Base-by-base conservation (phyloP, 2,888 invertebrate genomes). In the Arenicola marina region DNA sequence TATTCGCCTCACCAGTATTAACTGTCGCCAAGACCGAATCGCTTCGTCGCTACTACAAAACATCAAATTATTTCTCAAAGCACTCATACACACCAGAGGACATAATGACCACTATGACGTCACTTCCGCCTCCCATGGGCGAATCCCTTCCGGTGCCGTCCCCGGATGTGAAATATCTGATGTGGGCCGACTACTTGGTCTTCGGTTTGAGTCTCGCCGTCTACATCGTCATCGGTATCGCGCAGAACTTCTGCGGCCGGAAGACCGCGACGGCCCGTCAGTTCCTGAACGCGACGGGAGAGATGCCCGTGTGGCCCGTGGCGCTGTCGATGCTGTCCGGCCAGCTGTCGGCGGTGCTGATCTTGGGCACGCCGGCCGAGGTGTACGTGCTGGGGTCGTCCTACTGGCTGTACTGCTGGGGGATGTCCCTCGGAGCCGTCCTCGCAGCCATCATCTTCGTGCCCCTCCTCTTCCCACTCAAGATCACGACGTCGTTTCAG, bases 401-500 rank as follows among this genome's bases (percentile, higher is more conserved):
- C 53, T 59, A 59, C 31, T 59, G 59, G 59, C 7, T 61, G 21
- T 46, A 74, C 33, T 29, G 69, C 2, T 34, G 72, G 1, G 75
- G 76, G n/a, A 68, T 72, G 45, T 63, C 69, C 7, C 28, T 73
- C 0, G 69, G 72, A 1, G 65, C 71, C 11, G 56, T 74, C 7
- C n/a, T 75, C n/a, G 68, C 75, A 0, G 59, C 70, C 1, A 46
- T 69, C 11, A 38, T 74, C 4, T 76, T 75, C 53, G 73, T 75
- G 1, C 75, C 75, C 1, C 62, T 76, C n/a, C 58, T 76, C 4
- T 76, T 72, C 59, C 75, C 75, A n/a, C 63, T 76, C 24, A 65
- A 67, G 32, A 68, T 76, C 4, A 76, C 75, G 15, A 75, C 74
- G 38, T 73, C 74, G 1, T 75, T 73, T 66, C 74, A 76, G 71